Evolutionary conservation across 1,140 invertebrate species (phyloP).

Genomic region (Tenebrio molitor): DNA sequence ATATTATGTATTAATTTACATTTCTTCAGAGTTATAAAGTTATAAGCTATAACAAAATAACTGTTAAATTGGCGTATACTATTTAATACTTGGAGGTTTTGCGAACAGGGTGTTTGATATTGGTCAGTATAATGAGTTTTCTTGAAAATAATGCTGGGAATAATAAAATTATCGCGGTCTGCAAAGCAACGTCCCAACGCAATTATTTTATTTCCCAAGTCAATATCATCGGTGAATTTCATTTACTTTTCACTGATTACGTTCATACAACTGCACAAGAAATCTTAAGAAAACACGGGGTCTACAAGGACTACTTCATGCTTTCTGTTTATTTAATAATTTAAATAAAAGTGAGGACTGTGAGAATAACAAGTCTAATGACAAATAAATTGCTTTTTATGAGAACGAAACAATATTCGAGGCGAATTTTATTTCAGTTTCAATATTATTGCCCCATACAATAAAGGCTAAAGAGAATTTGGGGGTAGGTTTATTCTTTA

Average conservation of each 20-base stretch:
- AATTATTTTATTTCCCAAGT: conserved; percentile 41
- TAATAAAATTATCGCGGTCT: conserved; percentile 36
- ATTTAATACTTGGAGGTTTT: neutral
- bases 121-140: conserved; percentile 12
- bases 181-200: conserved; percentile 30
- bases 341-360: too few species aligned
- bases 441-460: conserved; percentile 1
- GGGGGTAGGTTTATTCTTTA: neutral
- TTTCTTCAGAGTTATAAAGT: too few species aligned
- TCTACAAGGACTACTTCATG: neutral
- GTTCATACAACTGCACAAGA: neutral
- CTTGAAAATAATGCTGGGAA: conserved; percentile 29
- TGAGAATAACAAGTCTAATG: too few species aligned
- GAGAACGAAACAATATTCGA: neutral
- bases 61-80: too few species aligned
- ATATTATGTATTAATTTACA: too few species aligned
- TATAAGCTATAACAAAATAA: too few species aligned
- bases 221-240: conserved; percentile 25
- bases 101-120: neutral
- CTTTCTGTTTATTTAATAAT: too few species aligned
- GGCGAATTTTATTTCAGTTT: conserved; percentile 15
- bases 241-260: conserved; percentile 37
- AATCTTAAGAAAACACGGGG: conserved; percentile 17
- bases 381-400: neutral
- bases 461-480: conserved; percentile 14